Evolutionary conservation across 2,113 vertebrate genomes (phyloP), one percentile per base, ranked within the genome.

Genomic region (Orcinus orca): DNA sequence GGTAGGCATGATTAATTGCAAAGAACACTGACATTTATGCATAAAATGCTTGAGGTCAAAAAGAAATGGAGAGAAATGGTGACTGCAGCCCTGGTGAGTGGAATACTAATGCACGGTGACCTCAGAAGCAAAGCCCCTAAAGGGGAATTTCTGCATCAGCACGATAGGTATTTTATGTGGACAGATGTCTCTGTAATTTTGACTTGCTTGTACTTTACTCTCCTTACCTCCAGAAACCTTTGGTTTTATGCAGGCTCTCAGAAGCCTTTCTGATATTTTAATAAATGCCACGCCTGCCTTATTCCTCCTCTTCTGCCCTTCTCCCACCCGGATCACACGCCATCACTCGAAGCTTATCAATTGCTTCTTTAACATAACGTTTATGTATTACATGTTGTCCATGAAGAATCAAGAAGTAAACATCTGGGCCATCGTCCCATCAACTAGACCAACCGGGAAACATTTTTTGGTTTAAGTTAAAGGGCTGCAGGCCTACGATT

Each of bases 1-100:
- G 97, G 97, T 97, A 98, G 98, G 98, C 98, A 98, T 98, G 98
- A 99, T 98, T 99, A 98, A 99, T 98, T 98, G 98, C 98, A 98
- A 98, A 98, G 98, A 98, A 98, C 97, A 97, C 96, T 98, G 98
- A 98, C 98, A 98, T 99, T 98, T 99, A 98, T 99, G 98, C 98
- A 97, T 98, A 99, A 98, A 98, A 98, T 93, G 98, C 99, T 98
- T 90, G 98, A 98, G 98, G 98, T 99, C 98, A 98, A 96, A 98
- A 98, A 98, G 98, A 99, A 98, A 98, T 97, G 98, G 98, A 98
- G 98, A 98, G 98, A 98, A 98, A 98, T 97, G 97, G 98, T 96
- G 95, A 88, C 97, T 98, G 95, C 84, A 90, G 93, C 92, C 67
- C 36, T 97, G 90, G 94, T 94, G 98, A 97, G 97, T 97, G 87